Percentiles rank a stretch among this genome's conserved stretches.
phyloP scores from a whole-genome alignment of 1,140 invertebrate species.

The Tribolium castaneum region DNA sequence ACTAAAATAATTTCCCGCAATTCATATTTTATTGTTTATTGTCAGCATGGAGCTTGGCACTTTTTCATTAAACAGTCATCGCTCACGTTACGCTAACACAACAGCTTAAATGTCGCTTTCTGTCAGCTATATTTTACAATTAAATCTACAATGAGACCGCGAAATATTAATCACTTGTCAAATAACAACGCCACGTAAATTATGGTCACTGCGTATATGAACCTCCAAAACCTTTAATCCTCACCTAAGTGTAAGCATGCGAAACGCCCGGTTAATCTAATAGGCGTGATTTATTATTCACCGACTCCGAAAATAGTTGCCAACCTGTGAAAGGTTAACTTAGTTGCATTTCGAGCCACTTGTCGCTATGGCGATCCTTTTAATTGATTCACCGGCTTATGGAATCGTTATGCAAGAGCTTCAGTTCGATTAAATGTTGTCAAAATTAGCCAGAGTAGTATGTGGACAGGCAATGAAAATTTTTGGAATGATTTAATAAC shows the following conservation, averaged over 20 bases:
- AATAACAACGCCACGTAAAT: background rate
- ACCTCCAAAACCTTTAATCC: background rate
- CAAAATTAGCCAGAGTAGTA: no score
- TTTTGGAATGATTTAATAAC: no score
- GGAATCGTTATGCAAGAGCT: background rate
- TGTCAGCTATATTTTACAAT: conserved; percentile 11
- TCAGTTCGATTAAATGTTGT: no score
- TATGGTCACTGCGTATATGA: background rate
- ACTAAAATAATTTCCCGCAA: background rate
- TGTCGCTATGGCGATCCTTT: background rate
- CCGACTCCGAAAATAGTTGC: background rate
- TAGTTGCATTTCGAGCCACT: background rate
- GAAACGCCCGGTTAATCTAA: background rate
- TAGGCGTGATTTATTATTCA: background rate
- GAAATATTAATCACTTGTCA: conserved; percentile 15
- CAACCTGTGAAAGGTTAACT: background rate
- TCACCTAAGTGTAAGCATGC: background rate
- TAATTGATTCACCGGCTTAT: background rate
- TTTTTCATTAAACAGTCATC: conserved; percentile 31
- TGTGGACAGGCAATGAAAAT: no score
- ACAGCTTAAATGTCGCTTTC: background rate
- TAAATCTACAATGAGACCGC: background rate
- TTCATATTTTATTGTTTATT: background rate
- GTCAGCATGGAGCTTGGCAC: background rate
- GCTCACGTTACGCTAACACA: background rate